Conservation (phyloP, 2,113 vertebrate species). For the Hydropotes inermis region DNA sequence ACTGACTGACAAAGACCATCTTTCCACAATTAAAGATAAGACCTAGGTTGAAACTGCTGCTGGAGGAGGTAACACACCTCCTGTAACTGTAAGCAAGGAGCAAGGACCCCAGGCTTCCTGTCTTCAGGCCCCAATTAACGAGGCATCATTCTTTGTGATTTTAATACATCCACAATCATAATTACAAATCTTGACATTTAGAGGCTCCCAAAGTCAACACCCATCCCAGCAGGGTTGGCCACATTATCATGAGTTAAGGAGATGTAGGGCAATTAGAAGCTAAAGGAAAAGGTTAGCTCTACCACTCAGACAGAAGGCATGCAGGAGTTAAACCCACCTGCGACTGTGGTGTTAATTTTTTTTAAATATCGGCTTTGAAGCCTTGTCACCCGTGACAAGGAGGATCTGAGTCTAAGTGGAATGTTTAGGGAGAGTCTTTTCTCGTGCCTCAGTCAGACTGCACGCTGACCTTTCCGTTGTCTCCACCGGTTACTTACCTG, state of each 20-base stretch:
- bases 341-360: constrained; percentile 74
- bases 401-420: constrained; percentile 67
- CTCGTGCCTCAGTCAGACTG: constrained; percentile 56
- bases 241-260: constrained; percentile 69
- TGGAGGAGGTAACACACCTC: neutral
- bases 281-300: constrained; percentile 75
- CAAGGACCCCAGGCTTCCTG: constrained; percentile 69
- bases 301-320: constrained; percentile 60
- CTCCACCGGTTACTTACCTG: constrained; percentile 51
- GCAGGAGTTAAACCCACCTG: constrained; percentile 74
- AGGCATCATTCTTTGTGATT: constrained; percentile 73
- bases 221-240: constrained; percentile 73
- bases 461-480: constrained; percentile 62
- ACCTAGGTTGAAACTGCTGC: neutral
- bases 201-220: constrained; percentile 69
- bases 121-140: constrained; percentile 71
- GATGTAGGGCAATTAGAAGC: constrained; percentile 68
- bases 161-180: constrained; percentile 76
- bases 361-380: constrained; percentile 71
- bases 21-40: neutral
- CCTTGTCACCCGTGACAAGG: constrained; percentile 50
- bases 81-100: constrained; percentile 53
- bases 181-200: constrained; percentile 84
- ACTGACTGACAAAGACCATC: neutral
- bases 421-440: constrained; percentile 39